Base-by-base conservation (phyloP, 2,113 vertebrate species). In the Meriones unguiculatus region DNA sequence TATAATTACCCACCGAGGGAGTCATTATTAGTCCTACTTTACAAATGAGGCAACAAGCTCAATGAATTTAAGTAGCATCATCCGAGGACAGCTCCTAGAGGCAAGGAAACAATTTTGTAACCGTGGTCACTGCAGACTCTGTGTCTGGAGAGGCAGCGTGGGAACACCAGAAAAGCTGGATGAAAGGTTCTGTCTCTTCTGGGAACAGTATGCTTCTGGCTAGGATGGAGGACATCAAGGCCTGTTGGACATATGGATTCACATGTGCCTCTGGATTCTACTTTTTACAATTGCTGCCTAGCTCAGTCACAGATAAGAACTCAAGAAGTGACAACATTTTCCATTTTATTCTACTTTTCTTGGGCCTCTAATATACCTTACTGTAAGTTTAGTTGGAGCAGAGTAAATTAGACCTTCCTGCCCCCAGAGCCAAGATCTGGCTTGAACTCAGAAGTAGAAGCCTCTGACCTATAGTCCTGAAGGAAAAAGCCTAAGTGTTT, bases 401-500 rank as follows among this genome's bases (percentile, higher is more conserved):
- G 25, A 97, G 46, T 82, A 95, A 93, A 80, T 54, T 86, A 67
- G 90, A 77, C 3, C 65, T 89, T 90, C 59, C 92, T 90, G 84
- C 30, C 92, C 78, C 78, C 25, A 62, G 89, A 92, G 92, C 28
- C 73, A 93, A 90, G 80, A 87, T 95, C 92, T 97, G 92, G 80
- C 92, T 95, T 92, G 46, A 50, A 93, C 94, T 93, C 86, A 95
- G 67, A 18, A 54, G 20, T 69, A 20, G 59, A 12, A 90, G 76
- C 73, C 81, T 96, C 70, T 38, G 77, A 30, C 91, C 91, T 80
- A 59, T 84, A 92, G 85, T 78, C 93, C 64, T 88, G 52, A 69
- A 95, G 59, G 72, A 97, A 94, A 46, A 95, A 90, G 12, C 17
- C 41, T 89, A 90, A 87, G 93, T 28, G 88, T 93, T 95, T 86